These are phyloP conservation scores for Antigone vipio DNA, from an alignment of 2,113 vertebrate genomes.

Conservation along the genomic window DNA sequence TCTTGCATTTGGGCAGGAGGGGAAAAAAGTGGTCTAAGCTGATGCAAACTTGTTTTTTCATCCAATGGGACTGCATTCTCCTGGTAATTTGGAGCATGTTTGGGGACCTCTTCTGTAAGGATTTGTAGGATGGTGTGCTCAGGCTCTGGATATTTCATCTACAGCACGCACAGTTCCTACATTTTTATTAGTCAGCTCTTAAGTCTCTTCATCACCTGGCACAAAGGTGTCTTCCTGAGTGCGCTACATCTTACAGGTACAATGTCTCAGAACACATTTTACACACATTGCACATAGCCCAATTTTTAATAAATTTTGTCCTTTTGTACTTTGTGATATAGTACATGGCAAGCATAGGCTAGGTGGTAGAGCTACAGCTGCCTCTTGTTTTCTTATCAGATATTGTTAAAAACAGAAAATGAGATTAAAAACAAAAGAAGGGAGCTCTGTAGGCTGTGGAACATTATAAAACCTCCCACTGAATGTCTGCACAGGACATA, in stretches of 20 bases:
- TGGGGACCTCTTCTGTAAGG: not conserved
- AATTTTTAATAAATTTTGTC: not conserved
- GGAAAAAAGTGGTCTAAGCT: not conserved
- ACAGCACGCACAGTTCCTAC: not conserved
- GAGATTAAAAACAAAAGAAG: conserved; percentile 1
- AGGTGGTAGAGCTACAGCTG: not conserved
- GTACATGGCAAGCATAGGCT: not conserved
- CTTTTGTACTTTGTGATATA: not conserved
- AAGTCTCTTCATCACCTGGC: not conserved
- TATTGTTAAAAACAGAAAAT: conserved; percentile 39
- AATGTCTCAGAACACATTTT: not conserved
- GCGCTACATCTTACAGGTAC: not conserved
- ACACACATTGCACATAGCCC: not conserved
- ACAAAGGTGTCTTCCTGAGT: not conserved
- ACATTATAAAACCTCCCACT: conserved; percentile 40
- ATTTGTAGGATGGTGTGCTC: not conserved
- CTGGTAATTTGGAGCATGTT: rapidly evolving
- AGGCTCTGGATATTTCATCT: not conserved
- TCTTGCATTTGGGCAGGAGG: not conserved
- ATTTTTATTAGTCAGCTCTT: not conserved
- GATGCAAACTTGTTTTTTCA: not conserved
- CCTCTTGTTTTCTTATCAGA: conserved; percentile 31
- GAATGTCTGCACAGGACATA: conserved; percentile 37
- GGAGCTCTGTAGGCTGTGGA: conserved; percentile 35
- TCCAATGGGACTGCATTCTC: not conserved